Conservation (phyloP, 23 tunicate genomes). For the Trididemnum nubilum region DNA sequence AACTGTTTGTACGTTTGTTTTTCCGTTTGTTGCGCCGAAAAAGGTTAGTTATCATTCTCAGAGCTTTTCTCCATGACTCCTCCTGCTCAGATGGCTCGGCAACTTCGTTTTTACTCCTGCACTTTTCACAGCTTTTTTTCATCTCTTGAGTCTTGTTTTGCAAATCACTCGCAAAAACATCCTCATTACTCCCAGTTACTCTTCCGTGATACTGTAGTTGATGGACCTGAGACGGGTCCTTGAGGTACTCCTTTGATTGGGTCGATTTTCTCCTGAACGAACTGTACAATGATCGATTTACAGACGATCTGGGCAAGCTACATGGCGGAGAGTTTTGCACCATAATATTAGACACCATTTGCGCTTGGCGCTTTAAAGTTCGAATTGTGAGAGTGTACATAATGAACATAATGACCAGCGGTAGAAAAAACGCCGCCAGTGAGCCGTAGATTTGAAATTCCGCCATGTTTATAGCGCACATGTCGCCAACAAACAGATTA, state of each 20-base stretch:
- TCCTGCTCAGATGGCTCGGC: background rate
- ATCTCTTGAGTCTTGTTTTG: background rate
- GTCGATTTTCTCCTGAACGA: background rate
- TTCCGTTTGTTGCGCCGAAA: background rate
- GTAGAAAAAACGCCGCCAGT: slow-evolving; percentile 80
- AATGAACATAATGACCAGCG: slow-evolving; percentile 74
- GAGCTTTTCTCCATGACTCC: background rate
- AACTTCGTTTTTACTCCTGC: background rate
- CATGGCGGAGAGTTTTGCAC: slow-evolving; percentile 29
- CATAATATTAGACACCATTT: slow-evolving; percentile 53
- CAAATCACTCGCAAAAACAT: background rate
- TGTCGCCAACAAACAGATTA: slow-evolving; percentile 46
- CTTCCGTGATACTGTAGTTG: background rate
- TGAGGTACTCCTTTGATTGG: background rate
- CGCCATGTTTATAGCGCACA: slow-evolving; percentile 80
- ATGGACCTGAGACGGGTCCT: background rate
- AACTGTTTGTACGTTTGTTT: background rate
- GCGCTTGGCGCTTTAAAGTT: slow-evolving; percentile 64
- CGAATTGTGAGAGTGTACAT: slow-evolving; percentile 79
- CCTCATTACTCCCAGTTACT: too few relatives aligned
- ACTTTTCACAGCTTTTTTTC: background rate
- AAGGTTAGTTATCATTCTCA: background rate
- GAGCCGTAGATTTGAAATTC: slow-evolving; percentile 79
- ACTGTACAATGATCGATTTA: background rate
- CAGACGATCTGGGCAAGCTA: background rate